phyloP scores from a whole-genome alignment of 2,113 vertebrate genomes.

The Eurystomus gularis region DNA sequence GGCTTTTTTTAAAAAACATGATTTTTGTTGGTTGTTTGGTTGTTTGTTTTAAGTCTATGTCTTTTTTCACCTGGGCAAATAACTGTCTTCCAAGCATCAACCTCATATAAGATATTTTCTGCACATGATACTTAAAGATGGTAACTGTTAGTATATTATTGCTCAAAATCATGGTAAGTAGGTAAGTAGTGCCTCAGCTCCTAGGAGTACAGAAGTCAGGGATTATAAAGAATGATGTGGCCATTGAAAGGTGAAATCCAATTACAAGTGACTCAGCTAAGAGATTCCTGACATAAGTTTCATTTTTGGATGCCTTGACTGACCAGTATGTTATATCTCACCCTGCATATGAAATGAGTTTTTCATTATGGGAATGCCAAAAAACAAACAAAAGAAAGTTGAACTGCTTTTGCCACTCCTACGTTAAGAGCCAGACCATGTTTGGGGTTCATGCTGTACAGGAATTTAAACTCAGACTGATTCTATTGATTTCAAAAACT shows the following conservation, averaged over 20 bases:
- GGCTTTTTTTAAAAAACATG: background rate
- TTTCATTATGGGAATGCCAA: background rate
- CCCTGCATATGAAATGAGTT: background rate
- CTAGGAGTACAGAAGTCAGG: background rate
- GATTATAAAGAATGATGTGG: background rate
- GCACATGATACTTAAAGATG: background rate
- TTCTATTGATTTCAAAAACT: background rate
- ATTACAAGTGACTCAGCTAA: background rate
- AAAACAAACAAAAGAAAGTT: background rate
- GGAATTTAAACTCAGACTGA: background rate
- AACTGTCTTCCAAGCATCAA: background rate
- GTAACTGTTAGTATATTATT: background rate
- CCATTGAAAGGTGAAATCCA: background rate
- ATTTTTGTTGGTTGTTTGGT: background rate
- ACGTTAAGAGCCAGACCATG: background rate
- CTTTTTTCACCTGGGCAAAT: background rate
- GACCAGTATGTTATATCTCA: background rate
- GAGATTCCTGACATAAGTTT: background rate
- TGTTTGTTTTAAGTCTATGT: background rate
- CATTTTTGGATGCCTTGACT: background rate
- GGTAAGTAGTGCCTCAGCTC: background rate
- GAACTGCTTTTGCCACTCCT: background rate
- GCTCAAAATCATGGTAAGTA: background rate
- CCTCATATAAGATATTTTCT: background rate
- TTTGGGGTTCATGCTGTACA: background rate